phyloP scores from a whole-genome alignment of 23 tunicate species.

The Trididemnum clinides region DNA sequence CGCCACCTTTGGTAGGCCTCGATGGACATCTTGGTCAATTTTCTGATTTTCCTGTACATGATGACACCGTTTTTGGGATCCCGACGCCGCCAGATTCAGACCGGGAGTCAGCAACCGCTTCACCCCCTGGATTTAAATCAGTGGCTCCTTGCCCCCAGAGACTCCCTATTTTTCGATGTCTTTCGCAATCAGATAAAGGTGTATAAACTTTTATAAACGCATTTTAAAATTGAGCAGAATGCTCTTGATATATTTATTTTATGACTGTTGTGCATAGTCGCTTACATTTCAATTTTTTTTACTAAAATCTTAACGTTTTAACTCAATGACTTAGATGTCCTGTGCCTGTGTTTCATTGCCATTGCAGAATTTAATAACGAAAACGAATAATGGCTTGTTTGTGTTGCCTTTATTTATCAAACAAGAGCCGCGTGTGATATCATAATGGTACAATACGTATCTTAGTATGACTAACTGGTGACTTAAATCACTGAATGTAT shows the following conservation, averaged over 20 bases:
- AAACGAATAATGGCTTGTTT: no score
- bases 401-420: not conserved
- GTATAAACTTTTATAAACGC: not conserved
- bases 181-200: constrained; percentile 74
- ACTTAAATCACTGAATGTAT: no score
- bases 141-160: constrained; percentile 48
- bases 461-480: constrained; percentile 6
- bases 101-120: constrained; percentile 78
- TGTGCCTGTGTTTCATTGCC: constrained; percentile 11
- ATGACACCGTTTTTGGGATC: constrained; percentile 62
- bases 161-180: constrained; percentile 86
- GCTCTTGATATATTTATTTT: not conserved
- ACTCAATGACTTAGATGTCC: not conserved
- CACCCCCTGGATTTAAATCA: constrained; percentile 49
- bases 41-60: constrained; percentile 33
- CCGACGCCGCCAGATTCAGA: constrained; percentile 83
- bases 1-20: not conserved
- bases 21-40: not conserved
- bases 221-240: not conserved
- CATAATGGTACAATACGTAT: constrained; percentile 17
- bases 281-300: not conserved
- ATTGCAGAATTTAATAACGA: no score
- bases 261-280: not conserved
- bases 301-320: no score
- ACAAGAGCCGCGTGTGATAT: no score